These are phyloP conservation scores for Pachydiplax longipennis DNA, from an alignment of 2,888 invertebrate species.

Conservation along the genomic window DNA sequence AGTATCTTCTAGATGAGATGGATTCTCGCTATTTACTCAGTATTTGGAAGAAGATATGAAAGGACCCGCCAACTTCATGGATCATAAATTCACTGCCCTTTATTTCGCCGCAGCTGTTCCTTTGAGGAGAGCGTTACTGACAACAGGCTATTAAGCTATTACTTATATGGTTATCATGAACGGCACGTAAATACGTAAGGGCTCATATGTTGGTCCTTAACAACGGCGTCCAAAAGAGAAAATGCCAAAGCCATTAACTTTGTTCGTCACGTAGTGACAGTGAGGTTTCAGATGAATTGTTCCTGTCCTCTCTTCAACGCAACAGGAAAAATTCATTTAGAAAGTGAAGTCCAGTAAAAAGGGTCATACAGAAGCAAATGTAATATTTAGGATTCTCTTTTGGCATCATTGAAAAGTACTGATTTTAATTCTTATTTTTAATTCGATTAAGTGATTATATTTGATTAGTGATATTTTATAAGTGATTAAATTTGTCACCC, in stretches of 20 bases:
- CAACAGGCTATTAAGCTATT: neutral
- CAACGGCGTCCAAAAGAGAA: neutral
- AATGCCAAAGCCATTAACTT: neutral
- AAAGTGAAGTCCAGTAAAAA: too few relatives aligned
- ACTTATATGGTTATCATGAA: neutral
- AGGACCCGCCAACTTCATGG: neutral
- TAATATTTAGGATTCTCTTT: too few relatives aligned
- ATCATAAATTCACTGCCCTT: neutral
- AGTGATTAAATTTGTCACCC: too few relatives aligned
- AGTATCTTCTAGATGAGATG: too few relatives aligned
- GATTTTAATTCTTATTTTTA: too few relatives aligned
- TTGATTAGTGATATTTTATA: too few relatives aligned
- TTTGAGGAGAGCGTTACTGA: neutral
- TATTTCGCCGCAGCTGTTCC: neutral
- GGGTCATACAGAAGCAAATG: too few relatives aligned
- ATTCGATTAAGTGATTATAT: too few relatives aligned
- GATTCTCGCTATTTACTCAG: too few relatives aligned
- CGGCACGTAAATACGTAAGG: neutral
- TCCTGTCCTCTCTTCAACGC: too few relatives aligned
- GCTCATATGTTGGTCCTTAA: neutral
- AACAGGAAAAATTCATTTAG: too few relatives aligned
- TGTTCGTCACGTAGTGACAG: neutral
- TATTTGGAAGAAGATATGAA: neutral
- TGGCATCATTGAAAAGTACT: too few relatives aligned
- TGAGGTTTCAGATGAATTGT: neutral